These are phyloP conservation scores for Regulus satrapa DNA, from an alignment of 2,113 vertebrate genomes.

Conservation along the genomic window DNA sequence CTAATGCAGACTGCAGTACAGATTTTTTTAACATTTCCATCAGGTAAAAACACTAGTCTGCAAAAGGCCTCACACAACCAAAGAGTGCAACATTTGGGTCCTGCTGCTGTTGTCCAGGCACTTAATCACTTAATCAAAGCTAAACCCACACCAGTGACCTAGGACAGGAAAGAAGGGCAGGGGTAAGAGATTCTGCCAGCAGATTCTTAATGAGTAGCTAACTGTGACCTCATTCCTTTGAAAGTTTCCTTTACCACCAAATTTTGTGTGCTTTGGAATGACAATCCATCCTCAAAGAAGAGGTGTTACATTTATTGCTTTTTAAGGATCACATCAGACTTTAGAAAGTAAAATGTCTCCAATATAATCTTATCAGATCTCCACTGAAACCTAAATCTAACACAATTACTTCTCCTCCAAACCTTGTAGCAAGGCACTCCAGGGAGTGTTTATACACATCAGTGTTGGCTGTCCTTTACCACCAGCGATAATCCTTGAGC, in stretches of 20 bases:
- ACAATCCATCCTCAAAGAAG: not conserved
- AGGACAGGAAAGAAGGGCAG: not conserved
- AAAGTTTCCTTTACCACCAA: not conserved
- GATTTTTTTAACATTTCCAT: not conserved
- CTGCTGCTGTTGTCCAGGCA: not conserved
- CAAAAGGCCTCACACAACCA: not conserved
- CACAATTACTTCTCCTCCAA: slow-evolving; percentile 43
- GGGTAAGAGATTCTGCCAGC: not conserved
- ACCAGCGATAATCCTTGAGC: slow-evolving; percentile 29
- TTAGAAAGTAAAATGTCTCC: slow-evolving; percentile 32
- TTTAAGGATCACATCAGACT: slow-evolving; percentile 19
- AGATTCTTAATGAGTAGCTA: not conserved
- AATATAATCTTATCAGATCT: slow-evolving; percentile 48
- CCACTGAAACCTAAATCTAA: slow-evolving; percentile 49
- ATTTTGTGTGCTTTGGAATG: not conserved
- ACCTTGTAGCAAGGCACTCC: slow-evolving; percentile 3
- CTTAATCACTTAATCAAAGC: not conserved
- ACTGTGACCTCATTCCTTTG: not conserved
- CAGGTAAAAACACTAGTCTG: not conserved
- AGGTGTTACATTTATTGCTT: not conserved
- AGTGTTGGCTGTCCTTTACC: slow-evolving; percentile 47
- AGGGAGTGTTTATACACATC: slow-evolving; percentile 15
- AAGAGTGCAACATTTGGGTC: not conserved
- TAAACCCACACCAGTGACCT: not conserved
- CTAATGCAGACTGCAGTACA: not conserved